Conservation (phyloP, 2,888 invertebrate genomes). For the Harpalus rufipes region DNA sequence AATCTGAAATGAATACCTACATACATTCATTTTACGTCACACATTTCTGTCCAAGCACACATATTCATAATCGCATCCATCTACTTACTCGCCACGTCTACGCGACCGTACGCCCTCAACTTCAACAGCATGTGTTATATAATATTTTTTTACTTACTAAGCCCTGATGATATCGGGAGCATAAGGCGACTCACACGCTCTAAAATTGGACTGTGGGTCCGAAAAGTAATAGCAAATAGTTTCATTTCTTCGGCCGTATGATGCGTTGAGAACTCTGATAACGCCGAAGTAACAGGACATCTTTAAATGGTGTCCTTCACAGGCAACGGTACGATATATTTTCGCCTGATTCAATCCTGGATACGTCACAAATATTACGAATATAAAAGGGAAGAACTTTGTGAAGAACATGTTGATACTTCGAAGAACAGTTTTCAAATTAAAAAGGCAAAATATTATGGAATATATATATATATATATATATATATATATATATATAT, state of each 20-base stretch:
- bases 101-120: no score
- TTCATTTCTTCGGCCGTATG: conserved; percentile 22
- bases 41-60: no score
- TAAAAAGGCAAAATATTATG: not conserved
- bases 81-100: no score
- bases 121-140: not conserved
- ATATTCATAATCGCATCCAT: not conserved
- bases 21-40: no score
- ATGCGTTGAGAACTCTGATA: conserved; percentile 6
- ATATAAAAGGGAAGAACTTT: not conserved
- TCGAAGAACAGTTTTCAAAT: not conserved
- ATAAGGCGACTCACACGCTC: not conserved
- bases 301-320: conserved; percentile 25
- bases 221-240: conserved; percentile 9
- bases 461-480: not conserved
- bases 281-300: conserved; percentile 10
- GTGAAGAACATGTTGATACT: not conserved
- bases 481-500: no score
- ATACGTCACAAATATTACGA: not conserved
- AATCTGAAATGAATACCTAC: no score
- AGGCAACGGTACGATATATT: not conserved
- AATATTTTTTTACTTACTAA: not conserved
- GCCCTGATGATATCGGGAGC: not conserved
- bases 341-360: not conserved
- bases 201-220: not conserved